Evolutionary conservation across 2,888 invertebrate species (phyloP).

Genomic region (Asteroscopus sphinx): DNA sequence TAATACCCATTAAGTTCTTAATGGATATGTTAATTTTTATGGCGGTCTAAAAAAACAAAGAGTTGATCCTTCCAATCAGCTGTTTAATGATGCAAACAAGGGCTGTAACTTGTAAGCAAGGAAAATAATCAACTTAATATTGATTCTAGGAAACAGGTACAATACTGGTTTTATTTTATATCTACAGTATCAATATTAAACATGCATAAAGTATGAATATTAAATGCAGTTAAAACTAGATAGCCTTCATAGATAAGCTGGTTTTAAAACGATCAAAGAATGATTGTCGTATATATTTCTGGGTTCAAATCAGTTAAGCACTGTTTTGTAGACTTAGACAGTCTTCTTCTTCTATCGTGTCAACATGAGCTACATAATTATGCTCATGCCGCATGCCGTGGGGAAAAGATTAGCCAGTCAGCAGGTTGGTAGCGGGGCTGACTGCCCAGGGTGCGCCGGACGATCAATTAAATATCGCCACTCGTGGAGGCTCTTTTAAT

Average conservation of each 20-base stretch:
- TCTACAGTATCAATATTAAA: slow-evolving; percentile 2
- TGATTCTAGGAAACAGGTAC: slow-evolving; percentile 21
- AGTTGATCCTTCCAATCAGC: slow-evolving; percentile 4
- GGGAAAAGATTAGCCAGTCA: too few relatives aligned
- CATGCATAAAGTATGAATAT: slow-evolving; percentile 4
- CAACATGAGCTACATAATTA: too few relatives aligned
- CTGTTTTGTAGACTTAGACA: too few relatives aligned
- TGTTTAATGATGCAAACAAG: slow-evolving; percentile 37
- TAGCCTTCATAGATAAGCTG: slow-evolving; percentile 4
- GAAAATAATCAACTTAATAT: slow-evolving; percentile 33
- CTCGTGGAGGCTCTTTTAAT: too few relatives aligned
- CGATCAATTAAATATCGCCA: too few relatives aligned
- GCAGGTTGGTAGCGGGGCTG: too few relatives aligned
- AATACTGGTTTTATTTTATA: slow-evolving; percentile 19
- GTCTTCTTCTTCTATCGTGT: too few relatives aligned
- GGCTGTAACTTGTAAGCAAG: slow-evolving; percentile 35
- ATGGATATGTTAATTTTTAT: slow-evolving; percentile 42
- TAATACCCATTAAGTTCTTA: slow-evolving; percentile 37
- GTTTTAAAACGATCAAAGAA: neutral
- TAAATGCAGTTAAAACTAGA: slow-evolving; percentile 1
- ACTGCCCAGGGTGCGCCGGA: too few relatives aligned
- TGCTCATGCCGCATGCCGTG: too few relatives aligned
- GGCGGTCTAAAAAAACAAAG: slow-evolving; percentile 26
- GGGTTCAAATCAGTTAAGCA: neutral
- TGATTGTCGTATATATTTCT: neutral